Evolutionary conservation across 1,140 invertebrate genomes (phyloP).

Genomic region (Rhizoglyphus robini): DNA sequence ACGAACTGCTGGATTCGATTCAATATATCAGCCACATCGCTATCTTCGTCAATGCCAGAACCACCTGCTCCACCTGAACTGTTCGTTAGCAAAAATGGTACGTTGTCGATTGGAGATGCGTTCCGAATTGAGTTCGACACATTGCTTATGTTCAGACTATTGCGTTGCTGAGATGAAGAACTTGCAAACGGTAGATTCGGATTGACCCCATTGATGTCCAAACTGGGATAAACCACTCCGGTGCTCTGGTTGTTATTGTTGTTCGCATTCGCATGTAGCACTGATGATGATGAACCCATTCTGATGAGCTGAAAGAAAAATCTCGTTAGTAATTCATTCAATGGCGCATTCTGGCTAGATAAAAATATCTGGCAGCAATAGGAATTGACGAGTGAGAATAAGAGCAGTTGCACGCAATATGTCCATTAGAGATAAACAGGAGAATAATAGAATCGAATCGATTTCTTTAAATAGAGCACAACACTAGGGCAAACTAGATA

Average conservation of each 20-base stretch:
- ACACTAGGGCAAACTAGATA: too few species aligned
- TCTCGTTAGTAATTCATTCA: neutral
- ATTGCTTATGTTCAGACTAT: neutral
- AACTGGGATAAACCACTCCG: constrained; percentile 4
- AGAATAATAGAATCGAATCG: neutral
- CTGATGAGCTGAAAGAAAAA: constrained; percentile 6
- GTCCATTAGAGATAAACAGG: neutral
- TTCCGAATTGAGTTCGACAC: neutral
- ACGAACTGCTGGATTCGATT: constrained; percentile 10
- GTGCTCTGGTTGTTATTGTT: neutral
- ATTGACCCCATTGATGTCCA: neutral
- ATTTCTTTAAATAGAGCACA: too few species aligned
- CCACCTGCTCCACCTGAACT: neutral
- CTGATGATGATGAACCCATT: constrained; percentile 8
- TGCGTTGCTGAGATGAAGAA: neutral
- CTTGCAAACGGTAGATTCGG: neutral
- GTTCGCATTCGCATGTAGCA: neutral
- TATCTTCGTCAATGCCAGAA: neutral
- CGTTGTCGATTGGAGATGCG: constrained; percentile 5
- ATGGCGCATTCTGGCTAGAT: too few species aligned
- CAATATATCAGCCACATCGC: neutral
- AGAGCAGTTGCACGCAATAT: constrained; percentile 3
- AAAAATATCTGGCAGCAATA: too few species aligned
- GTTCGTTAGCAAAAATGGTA: neutral
- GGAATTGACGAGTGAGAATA: too few species aligned